Evolutionary conservation across 2,113 vertebrate genomes (phyloP).

Genomic region (Anoplopoma fimbria): DNA sequence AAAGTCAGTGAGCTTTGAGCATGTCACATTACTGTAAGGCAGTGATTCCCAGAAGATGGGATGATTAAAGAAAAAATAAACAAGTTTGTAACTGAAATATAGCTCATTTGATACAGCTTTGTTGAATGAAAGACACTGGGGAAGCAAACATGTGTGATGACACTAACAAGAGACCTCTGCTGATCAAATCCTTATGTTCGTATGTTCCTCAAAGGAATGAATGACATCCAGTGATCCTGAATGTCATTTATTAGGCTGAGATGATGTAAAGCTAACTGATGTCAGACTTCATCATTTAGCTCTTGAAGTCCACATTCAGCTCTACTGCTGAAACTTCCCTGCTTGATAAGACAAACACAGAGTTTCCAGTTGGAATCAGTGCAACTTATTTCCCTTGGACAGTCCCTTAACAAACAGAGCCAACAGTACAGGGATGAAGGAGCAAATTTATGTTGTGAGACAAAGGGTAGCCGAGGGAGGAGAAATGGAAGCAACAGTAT

Average conservation of each 20-base stretch:
- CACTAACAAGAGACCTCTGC: slow-evolving; percentile 21
- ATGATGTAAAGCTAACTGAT: slow-evolving; percentile 39
- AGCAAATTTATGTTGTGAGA: slow-evolving; percentile 73
- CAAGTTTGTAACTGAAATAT: neutral
- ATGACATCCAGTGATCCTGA: slow-evolving; percentile 15
- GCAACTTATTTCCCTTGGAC: slow-evolving; percentile 64
- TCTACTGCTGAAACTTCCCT: slow-evolving; percentile 33
- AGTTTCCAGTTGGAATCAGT: slow-evolving; percentile 42
- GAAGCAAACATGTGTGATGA: slow-evolving; percentile 25
- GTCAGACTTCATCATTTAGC: slow-evolving; percentile 28
- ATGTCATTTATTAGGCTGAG: slow-evolving; percentile 25
- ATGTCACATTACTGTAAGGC: neutral
- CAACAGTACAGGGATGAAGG: slow-evolving; percentile 69
- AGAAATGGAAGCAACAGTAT: slow-evolving; percentile 52
- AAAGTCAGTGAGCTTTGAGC: neutral
- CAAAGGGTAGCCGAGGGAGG: slow-evolving; percentile 60
- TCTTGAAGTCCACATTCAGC: slow-evolving; percentile 37
- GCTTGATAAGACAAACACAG: slow-evolving; percentile 61
- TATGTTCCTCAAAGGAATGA: slow-evolving; percentile 21
- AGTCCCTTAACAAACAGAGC: slow-evolving; percentile 70
- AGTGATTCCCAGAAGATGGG: neutral
- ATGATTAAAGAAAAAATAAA: neutral
- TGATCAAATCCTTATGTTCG: slow-evolving; percentile 36
- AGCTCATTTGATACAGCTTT: too few relatives aligned
- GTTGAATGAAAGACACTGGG: slow-evolving; percentile 12